phyloP scores from a whole-genome alignment of 2,888 invertebrate genomes.

The Thymelicus acteon region DNA sequence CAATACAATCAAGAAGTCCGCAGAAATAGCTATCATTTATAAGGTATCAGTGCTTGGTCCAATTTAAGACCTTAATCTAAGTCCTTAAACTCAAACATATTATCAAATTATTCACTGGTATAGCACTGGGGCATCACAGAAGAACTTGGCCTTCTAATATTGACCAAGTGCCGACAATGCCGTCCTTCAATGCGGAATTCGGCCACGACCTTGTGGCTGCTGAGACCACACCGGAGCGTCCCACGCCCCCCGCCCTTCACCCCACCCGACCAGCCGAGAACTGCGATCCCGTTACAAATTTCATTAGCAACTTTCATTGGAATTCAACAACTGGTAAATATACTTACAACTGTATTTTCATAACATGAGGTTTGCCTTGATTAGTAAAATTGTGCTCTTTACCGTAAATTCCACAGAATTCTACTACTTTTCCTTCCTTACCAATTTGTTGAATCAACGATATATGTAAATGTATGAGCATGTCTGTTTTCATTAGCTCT shows the following conservation, averaged over 20 bases:
- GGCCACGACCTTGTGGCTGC: slow-evolving; percentile 23
- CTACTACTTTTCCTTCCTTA: no score
- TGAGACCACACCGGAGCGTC: neutral
- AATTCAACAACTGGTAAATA: neutral
- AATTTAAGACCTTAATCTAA: no score
- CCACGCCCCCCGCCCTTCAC: neutral
- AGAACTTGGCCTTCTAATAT: slow-evolving; percentile 2
- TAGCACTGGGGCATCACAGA: neutral
- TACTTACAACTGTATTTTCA: neutral
- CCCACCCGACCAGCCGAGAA: neutral
- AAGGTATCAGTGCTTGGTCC: no score
- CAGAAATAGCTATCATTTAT: no score
- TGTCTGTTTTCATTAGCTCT: neutral
- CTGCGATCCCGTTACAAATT: slow-evolving; percentile 14
- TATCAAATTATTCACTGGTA: no score
- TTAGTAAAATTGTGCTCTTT: no score
- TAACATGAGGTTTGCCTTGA: no score
- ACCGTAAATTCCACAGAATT: no score
- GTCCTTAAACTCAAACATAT: no score
- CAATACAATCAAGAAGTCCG: no score
- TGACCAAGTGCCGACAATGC: slow-evolving; percentile 2
- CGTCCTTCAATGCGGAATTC: slow-evolving; percentile 24
- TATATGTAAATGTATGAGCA: neutral
- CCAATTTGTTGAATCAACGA: neutral
- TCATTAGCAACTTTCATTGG: slow-evolving; percentile 7